These are phyloP conservation scores for Ascaphus truei DNA, from an alignment of 2,113 vertebrate species.

Conservation along the genomic window DNA sequence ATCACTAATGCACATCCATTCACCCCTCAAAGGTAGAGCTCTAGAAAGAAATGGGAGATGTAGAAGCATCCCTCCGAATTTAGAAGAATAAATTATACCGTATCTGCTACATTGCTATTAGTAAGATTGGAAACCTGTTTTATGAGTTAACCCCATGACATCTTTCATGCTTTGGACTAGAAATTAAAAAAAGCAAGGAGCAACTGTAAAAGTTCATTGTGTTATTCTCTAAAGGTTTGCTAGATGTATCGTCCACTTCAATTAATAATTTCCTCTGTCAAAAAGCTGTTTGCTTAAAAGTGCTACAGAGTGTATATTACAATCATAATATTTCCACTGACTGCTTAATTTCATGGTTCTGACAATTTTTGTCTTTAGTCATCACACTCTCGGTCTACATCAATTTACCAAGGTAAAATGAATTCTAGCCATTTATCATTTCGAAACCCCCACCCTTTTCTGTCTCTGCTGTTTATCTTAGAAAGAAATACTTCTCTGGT, in stretches of 20 bases:
- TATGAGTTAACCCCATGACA: slow-evolving; percentile 1
- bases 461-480: too few relatives aligned
- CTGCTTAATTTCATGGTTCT: slow-evolving; percentile 12
- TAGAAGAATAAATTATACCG: too few relatives aligned
- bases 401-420: slow-evolving; percentile 6
- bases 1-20: too few relatives aligned
- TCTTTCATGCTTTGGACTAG: background rate
- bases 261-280: slow-evolving; percentile 32
- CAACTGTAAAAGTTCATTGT: background rate
- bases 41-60: too few relatives aligned
- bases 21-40: too few relatives aligned
- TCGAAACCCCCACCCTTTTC: too few relatives aligned
- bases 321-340: slow-evolving; percentile 6
- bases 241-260: slow-evolving; percentile 13
- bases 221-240: background rate
- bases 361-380: slow-evolving; percentile 7
- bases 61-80: too few relatives aligned
- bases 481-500: too few relatives aligned
- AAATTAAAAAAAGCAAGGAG: slow-evolving; percentile 1
- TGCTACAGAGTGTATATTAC: slow-evolving; percentile 24
- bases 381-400: background rate
- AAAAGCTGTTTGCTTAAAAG: background rate
- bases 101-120: too few relatives aligned
- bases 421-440: too few relatives aligned
- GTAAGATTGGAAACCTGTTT: background rate